A percentile compares a stretch with the other conserved stretches of the same genome.
These are phyloP conservation scores for Reinhardtius hippoglossoides DNA, from an alignment of 2,113 vertebrate genomes.

Conservation along the genomic window DNA sequence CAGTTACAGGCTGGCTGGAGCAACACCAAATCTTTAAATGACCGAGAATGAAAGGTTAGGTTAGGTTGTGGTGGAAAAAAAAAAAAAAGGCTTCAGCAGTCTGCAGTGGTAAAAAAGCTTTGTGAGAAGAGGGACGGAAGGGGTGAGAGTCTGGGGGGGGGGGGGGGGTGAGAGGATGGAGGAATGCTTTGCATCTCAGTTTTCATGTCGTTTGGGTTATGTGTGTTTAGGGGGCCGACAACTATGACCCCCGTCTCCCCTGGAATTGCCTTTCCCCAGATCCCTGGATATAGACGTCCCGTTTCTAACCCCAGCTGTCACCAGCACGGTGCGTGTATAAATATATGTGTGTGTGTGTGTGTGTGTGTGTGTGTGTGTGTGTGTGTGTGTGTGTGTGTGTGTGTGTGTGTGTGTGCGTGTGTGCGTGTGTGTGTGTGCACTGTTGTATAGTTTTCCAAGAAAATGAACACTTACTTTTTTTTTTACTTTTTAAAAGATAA, in stretches of 20 bases:
- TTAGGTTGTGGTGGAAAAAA: conserved; percentile 38
- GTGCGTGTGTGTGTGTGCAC: conserved; percentile 1
- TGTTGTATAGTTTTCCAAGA: conserved; percentile 5
- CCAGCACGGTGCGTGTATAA: conserved; percentile 15
- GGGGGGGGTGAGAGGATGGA: conserved; percentile 14
- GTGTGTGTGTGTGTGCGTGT: conserved; percentile 5
- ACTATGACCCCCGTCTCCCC: conserved; percentile 61
- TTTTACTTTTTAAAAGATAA: too few relatives aligned
- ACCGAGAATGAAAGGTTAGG: conserved; percentile 47
- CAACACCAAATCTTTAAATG: conserved; percentile 39
- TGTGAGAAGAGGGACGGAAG: conserved; percentile 1
- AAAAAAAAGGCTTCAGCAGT: conserved; percentile 19
- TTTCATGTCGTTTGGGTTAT: conserved; percentile 67
- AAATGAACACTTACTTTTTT: too few relatives aligned
- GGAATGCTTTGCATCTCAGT: conserved; percentile 72
- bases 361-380: conserved; percentile 1
- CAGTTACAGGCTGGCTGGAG: conserved; percentile 33
- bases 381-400: conserved; percentile 9
- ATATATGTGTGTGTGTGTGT: conserved; percentile 9
- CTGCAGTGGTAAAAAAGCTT: conserved; percentile 19
- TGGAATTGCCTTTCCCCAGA: conserved; percentile 53
- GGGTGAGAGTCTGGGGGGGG: conserved; percentile 13
- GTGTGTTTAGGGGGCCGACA: conserved; percentile 58
- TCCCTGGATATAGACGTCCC: conserved; percentile 74
- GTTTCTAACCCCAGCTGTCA: conserved; percentile 76